Conservation (phyloP, 2,888 invertebrate genomes). For the Rhagonycha lutea region DNA sequence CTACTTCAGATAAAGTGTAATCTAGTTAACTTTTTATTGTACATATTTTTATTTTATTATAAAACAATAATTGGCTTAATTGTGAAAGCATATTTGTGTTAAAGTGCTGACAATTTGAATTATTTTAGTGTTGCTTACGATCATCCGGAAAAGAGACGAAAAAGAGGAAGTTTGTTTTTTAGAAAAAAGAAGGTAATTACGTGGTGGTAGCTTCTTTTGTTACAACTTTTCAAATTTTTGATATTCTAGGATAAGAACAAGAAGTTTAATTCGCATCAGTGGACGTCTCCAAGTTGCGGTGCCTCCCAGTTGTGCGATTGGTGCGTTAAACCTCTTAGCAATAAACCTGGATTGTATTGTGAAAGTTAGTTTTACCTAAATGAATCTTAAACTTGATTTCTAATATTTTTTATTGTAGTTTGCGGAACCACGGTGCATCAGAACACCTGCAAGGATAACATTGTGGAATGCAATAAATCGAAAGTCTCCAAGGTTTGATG, state of each 20-base stretch:
- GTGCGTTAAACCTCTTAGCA: conserved; percentile 76
- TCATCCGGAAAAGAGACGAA: conserved; percentile 83
- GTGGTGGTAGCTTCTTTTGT: neutral
- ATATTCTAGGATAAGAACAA: conserved; percentile 71
- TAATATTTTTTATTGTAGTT: conserved; percentile 59
- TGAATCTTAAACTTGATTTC: conserved; percentile 1
- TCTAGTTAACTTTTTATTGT: neutral
- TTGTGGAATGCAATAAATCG: conserved; percentile 79
- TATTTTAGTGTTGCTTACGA: conserved; percentile 63
- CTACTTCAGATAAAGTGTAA: neutral
- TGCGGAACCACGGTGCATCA: conserved; percentile 88
- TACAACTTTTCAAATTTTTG: neutral
- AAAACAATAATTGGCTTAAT: neutral
- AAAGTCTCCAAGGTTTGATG: conserved; percentile 64
- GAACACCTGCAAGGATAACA: conserved; percentile 86
- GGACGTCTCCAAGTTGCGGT: conserved; percentile 70
- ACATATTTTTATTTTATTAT: neutral
- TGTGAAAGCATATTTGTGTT: neutral
- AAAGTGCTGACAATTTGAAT: neutral
- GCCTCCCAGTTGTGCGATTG: conserved; percentile 74
- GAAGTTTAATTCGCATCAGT: conserved; percentile 72
- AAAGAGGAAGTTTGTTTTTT: conserved; percentile 88
- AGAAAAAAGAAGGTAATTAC: conserved; percentile 80
- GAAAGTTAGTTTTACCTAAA: conserved; percentile 69
- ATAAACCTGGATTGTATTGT: conserved; percentile 82